phyloP scores from a whole-genome alignment of 1,140 invertebrate species.

The Sesamia nonagrioides region DNA sequence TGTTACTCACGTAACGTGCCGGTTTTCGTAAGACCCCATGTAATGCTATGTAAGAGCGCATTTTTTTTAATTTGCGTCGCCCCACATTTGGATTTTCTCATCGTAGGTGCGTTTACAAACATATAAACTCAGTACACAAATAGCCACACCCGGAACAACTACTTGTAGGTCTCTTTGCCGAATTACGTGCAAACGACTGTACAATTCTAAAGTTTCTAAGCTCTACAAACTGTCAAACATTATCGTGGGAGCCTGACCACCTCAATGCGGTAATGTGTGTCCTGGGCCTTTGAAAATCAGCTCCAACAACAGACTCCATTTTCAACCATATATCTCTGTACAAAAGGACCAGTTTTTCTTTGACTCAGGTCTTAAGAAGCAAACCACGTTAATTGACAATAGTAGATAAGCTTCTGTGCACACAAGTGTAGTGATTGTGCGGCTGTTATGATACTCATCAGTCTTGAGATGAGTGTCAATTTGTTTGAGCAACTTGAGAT shows the following conservation, averaged over 20 bases:
- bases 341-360: constrained; percentile 1
- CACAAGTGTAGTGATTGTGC: constrained; percentile 8
- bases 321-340: background rate
- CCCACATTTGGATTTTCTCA: no score
- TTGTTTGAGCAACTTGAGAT: constrained; percentile 50
- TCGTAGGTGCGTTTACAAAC: no score
- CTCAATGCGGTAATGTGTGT: constrained; percentile 64
- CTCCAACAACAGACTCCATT: background rate
- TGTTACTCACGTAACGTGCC: no score
- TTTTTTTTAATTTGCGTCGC: no score
- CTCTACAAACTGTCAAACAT: constrained; percentile 52
- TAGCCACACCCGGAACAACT: no score
- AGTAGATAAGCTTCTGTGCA: constrained; percentile 44
- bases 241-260: constrained; percentile 71
- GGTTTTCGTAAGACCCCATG: no score
- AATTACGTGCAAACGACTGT: no score
- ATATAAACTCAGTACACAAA: no score
- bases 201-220: background rate
- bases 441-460: constrained; percentile 16
- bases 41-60: no score
- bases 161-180: no score
- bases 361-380: background rate
- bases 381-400: constrained; percentile 54
- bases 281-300: constrained; percentile 46
- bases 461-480: constrained; percentile 62